phyloP scores from a whole-genome alignment of 1,140 invertebrate genomes.

The Bombus turneri region DNA sequence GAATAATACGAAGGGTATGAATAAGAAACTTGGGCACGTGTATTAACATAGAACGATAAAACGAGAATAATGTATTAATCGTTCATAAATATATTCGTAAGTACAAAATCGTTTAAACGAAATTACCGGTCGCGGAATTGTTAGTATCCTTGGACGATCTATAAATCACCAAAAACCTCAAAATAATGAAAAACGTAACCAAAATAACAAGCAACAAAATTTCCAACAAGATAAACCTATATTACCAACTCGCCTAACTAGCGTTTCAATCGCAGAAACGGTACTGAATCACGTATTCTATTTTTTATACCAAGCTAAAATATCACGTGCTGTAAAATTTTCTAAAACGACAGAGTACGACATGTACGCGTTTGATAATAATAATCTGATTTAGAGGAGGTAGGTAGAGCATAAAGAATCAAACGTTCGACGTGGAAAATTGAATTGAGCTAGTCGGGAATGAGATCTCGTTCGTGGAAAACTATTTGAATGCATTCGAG shows the following conservation, averaged over 20 bases:
- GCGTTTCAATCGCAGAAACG: too few relatives aligned
- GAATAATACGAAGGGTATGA: too few relatives aligned
- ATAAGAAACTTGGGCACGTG: too few relatives aligned
- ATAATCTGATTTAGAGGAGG: not conserved
- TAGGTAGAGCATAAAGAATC: not conserved
- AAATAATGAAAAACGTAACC: not conserved
- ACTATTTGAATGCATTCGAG: constrained; percentile 17
- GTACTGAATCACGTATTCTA: too few relatives aligned
- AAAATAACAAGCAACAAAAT: too few relatives aligned
- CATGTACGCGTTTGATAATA: not conserved
- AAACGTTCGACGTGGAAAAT: constrained; percentile 6
- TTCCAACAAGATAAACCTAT: not conserved
- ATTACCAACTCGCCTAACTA: too few relatives aligned
- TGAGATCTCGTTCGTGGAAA: not conserved
- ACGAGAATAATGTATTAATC: not conserved
- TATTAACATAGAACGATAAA: not conserved
- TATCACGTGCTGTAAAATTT: not conserved
- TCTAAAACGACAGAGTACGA: not conserved
- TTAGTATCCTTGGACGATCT: too few relatives aligned
- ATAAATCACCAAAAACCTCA: fast-evolving
- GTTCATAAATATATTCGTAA: not conserved
- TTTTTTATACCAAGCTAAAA: not conserved
- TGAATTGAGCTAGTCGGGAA: constrained; percentile 10
- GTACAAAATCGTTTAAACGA: not conserved
- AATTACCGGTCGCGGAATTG: not conserved